Conservation (phyloP, 2,113 vertebrate genomes). For the Elephantulus edwardii region DNA sequence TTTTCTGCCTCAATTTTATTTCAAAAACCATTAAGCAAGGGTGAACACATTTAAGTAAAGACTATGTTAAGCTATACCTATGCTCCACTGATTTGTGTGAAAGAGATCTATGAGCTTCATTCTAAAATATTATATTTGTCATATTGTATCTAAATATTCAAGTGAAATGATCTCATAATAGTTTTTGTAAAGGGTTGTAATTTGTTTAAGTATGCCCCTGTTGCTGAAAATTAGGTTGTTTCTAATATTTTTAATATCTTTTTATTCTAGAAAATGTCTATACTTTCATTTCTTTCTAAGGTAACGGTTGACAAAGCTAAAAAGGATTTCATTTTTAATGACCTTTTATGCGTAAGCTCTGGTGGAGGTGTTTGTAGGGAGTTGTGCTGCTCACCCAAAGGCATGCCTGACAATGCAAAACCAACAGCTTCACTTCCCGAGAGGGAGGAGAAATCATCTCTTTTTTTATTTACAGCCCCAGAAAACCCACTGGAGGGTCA, state of each 20-base stretch:
- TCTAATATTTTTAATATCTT: constrained; percentile 5
- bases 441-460: too few species aligned
- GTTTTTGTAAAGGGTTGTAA: background rate
- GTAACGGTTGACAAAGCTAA: constrained; percentile 14
- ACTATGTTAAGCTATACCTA: background rate
- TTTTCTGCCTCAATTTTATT: constrained; percentile 54
- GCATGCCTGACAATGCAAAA: too few species aligned
- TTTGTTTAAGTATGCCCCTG: background rate
- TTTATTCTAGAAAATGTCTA: background rate
- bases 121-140: background rate
- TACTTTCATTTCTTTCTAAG: constrained; percentile 39
- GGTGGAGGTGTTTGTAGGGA: too few species aligned
- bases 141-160: background rate
- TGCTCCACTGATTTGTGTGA: constrained; percentile 22
- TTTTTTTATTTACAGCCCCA: too few species aligned
- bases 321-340: constrained; percentile 6
- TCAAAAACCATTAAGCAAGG: constrained; percentile 25
- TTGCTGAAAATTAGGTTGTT: background rate
- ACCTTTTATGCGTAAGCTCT: too few species aligned
- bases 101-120: constrained; percentile 2
- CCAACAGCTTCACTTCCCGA: too few species aligned
- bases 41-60: background rate
- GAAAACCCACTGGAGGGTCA: too few species aligned
- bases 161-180: background rate
- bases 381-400: too few species aligned